Evolutionary conservation across 2,888 invertebrate genomes (phyloP).

Genomic region (Aporophyla lueneburgensis): DNA sequence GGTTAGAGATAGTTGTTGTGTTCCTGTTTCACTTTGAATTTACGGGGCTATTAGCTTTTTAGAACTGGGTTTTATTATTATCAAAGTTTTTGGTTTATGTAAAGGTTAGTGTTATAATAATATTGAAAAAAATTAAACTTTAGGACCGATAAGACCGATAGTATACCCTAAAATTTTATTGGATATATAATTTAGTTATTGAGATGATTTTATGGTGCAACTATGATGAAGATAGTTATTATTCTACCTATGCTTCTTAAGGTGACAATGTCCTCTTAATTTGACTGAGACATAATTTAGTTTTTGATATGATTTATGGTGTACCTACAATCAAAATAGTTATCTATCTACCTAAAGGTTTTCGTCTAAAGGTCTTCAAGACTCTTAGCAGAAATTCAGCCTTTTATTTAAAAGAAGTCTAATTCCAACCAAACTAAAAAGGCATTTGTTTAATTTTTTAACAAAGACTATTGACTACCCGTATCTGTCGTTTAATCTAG

Average conservation of each 20-base stretch:
- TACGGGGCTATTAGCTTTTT: conserved; percentile 21
- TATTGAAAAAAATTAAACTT: not conserved
- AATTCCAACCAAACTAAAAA: not conserved
- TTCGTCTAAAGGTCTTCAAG: not conserved
- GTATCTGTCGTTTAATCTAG: not conserved
- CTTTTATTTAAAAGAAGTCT: not conserved
- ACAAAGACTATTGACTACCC: not conserved
- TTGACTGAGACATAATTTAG: not conserved
- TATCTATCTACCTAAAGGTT: too few relatives aligned
- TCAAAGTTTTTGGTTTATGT: conserved; percentile 5
- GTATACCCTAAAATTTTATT: not conserved
- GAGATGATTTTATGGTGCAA: not conserved
- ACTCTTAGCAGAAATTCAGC: not conserved
- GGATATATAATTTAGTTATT: not conserved
- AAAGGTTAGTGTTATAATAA: not conserved
- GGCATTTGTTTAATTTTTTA: not conserved
- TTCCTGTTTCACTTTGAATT: conserved; percentile 21
- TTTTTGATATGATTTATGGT: not conserved
- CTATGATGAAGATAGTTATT: not conserved
- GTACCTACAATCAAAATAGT: not conserved
- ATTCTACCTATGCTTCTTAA: too few relatives aligned
- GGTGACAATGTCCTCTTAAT: too few relatives aligned
- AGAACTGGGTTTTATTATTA: not conserved
- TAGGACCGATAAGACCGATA: not conserved
- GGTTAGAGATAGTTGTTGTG: conserved; percentile 36